Evolutionary conservation across 2,113 vertebrate genomes (phyloP).

Genomic region (Toxostoma redivivum): DNA sequence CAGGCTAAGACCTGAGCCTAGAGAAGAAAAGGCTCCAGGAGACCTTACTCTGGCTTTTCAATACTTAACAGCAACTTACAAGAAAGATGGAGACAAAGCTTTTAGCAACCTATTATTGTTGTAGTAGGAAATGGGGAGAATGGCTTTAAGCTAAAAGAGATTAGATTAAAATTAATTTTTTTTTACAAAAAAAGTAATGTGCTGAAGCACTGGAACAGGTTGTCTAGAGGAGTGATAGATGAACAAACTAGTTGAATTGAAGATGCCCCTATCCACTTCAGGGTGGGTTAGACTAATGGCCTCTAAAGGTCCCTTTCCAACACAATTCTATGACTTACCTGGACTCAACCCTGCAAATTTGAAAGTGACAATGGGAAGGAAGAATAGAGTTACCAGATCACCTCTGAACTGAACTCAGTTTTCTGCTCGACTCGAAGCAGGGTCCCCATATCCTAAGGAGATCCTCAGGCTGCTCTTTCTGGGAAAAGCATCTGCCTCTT

Average conservation of each 20-base stretch:
- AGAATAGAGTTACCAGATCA: background rate
- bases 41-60: background rate
- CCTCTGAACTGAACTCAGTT: background rate
- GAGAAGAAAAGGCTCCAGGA: background rate
- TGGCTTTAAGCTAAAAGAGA: background rate
- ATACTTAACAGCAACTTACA: accelerated
- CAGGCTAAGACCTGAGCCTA: background rate
- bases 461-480: background rate
- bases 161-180: background rate
- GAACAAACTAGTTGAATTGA: background rate
- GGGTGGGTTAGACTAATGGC: background rate
- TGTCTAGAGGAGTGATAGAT: background rate
- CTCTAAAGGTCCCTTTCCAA: background rate
- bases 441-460: background rate
- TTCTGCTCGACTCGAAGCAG: background rate
- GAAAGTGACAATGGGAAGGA: background rate
- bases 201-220: background rate
- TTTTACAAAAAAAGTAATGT: background rate
- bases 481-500: background rate
- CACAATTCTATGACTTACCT: background rate
- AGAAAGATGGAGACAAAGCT: background rate
- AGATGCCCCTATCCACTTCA: background rate
- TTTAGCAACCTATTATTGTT: background rate
- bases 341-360: background rate
- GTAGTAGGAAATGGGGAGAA: background rate